phyloP scores from a whole-genome alignment of 2,113 vertebrate genomes.

The Atractosteus spatula region DNA sequence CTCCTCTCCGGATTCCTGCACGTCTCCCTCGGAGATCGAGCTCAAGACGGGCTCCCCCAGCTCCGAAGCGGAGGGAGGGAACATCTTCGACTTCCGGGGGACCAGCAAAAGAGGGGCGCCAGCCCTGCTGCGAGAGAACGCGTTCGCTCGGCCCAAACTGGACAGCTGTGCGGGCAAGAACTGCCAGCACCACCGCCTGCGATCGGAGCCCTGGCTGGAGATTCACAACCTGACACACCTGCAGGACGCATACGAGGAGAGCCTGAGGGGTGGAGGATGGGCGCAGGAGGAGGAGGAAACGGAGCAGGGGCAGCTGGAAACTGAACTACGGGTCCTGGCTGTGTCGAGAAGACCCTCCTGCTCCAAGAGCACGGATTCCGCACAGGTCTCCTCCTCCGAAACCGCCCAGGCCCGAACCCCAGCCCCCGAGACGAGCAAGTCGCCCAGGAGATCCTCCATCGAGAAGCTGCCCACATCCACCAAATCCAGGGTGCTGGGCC shows the following conservation, averaged over 20 bases:
- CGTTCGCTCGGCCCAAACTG: conserved; percentile 13
- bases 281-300: conserved; percentile 10
- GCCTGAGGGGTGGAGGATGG: conserved; percentile 17
- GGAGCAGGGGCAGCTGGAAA: not conserved
- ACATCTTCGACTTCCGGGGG: conserved; percentile 58
- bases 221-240: conserved; percentile 53
- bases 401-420: not conserved
- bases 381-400: no score
- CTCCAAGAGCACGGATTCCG: no score
- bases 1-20: conserved; percentile 54
- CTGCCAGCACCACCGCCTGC: conserved; percentile 36
- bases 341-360: not conserved
- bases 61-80: conserved; percentile 45
- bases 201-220: conserved; percentile 55
- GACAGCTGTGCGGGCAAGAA: conserved; percentile 4
- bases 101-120: conserved; percentile 30
- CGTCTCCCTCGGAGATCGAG: conserved; percentile 65
- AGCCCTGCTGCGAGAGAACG: no score
- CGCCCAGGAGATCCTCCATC: not conserved
- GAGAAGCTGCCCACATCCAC: conserved; percentile 20
- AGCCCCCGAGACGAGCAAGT: not conserved
- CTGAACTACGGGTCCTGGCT: not conserved
- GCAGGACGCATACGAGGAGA: conserved; percentile 43
- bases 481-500: not conserved
- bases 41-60: conserved; percentile 56